Percentiles rank a stretch among this genome's conserved stretches.
phyloP scores from a whole-genome alignment of 2,797 vertebrate species.

The Heteromormyrus szaboi region DNA sequence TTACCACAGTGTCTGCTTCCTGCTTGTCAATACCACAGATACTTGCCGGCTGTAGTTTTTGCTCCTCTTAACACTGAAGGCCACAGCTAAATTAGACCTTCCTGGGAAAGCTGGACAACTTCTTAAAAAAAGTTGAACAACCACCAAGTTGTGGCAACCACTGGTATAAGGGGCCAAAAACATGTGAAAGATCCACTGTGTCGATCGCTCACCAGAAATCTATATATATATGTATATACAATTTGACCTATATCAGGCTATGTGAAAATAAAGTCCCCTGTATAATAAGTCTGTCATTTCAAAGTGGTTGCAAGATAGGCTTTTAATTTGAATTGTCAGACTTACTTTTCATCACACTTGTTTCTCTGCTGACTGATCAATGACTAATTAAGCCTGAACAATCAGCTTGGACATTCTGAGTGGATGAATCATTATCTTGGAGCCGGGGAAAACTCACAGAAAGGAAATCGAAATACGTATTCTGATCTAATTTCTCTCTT shows the following conservation, averaged over 20 bases:
- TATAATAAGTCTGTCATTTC: not conserved
- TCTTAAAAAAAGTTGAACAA: not conserved
- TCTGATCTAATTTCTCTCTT: not conserved
- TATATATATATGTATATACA: not conserved
- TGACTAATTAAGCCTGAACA: not conserved
- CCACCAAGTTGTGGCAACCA: not conserved
- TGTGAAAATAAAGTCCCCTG: not conserved
- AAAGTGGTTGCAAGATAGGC: not conserved
- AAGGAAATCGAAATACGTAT: not conserved
- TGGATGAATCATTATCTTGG: not conserved
- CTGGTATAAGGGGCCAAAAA: not conserved
- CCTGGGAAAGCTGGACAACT: not conserved
- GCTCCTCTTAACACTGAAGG: not conserved
- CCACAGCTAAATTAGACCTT: not conserved
- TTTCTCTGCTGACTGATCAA: conserved; percentile 1
- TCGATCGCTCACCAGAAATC: not conserved
- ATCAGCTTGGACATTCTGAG: not conserved
- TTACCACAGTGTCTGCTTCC: not conserved
- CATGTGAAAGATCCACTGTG: not conserved
- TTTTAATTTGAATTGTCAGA: conserved; percentile 5
- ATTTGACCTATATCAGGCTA: not conserved
- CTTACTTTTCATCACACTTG: not conserved
- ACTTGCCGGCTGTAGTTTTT: not conserved
- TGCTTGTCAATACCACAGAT: not conserved
- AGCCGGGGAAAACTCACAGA: not conserved